These are phyloP conservation scores for Ctenicera cuprea DNA, from an alignment of 2,888 invertebrate genomes.

Conservation along the genomic window DNA sequence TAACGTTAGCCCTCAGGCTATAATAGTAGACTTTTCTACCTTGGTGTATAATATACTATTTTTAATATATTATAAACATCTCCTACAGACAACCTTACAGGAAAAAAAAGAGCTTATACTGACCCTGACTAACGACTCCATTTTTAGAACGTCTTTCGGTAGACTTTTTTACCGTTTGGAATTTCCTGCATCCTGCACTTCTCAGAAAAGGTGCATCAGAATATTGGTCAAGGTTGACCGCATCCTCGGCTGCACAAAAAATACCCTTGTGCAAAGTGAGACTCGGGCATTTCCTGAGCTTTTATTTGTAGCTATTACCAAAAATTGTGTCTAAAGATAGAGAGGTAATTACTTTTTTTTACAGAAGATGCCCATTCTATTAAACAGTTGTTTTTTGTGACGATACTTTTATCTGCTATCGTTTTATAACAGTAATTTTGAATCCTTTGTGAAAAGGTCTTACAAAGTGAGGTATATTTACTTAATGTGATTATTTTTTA, in stretches of 20 bases:
- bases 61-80: no score
- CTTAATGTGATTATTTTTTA: no score
- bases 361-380: background rate
- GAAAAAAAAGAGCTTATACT: background rate
- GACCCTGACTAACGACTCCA: background rate
- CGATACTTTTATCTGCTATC: no score
- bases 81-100: background rate
- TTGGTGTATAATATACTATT: no score
- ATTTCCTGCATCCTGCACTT: slow-evolving; percentile 49
- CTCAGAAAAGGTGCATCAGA: slow-evolving; percentile 44
- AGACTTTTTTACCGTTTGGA: slow-evolving; percentile 38
- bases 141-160: slow-evolving; percentile 20
- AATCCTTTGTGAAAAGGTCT: no score
- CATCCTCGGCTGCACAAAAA: slow-evolving; percentile 44
- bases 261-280: slow-evolving; percentile 43
- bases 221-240: slow-evolving; percentile 50
- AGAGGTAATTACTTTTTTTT: background rate
- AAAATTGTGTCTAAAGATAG: background rate
- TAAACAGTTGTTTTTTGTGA: background rate
- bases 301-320: background rate
- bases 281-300: slow-evolving; percentile 38
- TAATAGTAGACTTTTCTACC: no score
- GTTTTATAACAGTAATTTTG: no score
- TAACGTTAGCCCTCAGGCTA: no score
- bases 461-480: no score